Base-by-base conservation (phyloP, 2,113 vertebrate genomes). In the Cariama cristata region DNA sequence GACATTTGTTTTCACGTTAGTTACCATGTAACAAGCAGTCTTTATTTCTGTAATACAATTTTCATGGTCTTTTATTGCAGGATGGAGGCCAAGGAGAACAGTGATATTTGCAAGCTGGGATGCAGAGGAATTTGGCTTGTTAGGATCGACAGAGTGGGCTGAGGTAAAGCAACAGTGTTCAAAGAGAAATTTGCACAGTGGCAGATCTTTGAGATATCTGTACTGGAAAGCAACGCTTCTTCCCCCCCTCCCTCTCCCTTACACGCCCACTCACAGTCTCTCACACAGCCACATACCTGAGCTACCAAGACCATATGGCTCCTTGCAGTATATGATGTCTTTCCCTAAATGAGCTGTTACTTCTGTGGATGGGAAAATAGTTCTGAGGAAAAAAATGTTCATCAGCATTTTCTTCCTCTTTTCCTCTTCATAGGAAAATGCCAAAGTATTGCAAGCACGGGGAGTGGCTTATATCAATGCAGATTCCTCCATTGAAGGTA, bases 91-190 rank as follows among this genome's bases (percentile, higher is more conserved):
- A 9, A 98, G 99, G 93, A 99, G 99, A 97, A 99, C 99, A 15
- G 97, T 99, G 66, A 95, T 99, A 80, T 99, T 99, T 99, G 99
- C 99, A 11, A 99, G 99, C 93, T 99, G 99, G 99, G 99, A 99
- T 97, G 99, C 99, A 55, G 99, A 99, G 88, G 99, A 99, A 96
- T 99, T 99, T 98, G 99, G 99, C 42, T 97, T 99, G 56, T 97
- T 99, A 59, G 99, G 99, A 68, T 99, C 99, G 12, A 99, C 99
- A 77, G 99, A 99, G 93, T 99, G 99, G 99, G 99, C 98, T 80
- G 99, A 99, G 99, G 99, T 99, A 98, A 96, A 94, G 64, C 16
- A n/a, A 2, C 5, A 66, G 56, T 50, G 6, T 44, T 90, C 56
- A 55, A 47, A 80, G 42, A 62, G 69, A 56, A 35, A 40, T 69